Percentiles rank a stretch among this genome's conserved stretches.
Evolutionary conservation across 2,113 vertebrate genomes (phyloP).

Genomic region (Rissa tridactyla): DNA sequence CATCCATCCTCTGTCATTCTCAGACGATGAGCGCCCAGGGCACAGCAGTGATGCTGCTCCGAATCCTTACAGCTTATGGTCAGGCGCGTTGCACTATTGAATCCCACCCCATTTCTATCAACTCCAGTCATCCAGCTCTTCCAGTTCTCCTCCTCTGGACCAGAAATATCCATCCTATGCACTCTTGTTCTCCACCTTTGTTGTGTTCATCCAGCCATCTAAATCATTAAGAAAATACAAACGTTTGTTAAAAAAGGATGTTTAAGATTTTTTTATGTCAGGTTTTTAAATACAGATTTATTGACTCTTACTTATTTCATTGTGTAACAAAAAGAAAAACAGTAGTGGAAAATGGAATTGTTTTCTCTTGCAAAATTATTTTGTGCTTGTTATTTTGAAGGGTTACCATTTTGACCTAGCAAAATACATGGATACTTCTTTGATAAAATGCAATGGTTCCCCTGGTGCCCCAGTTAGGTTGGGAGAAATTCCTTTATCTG

Average conservation of each 20-base stretch:
- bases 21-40: neutral
- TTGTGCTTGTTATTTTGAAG: neutral
- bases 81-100: fast-evolving
- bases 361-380: neutral
- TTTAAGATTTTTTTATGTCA: neutral
- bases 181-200: neutral
- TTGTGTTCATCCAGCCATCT: neutral
- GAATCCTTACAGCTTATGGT: neutral
- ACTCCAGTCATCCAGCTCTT: neutral
- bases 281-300: neutral
- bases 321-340: neutral
- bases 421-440: neutral
- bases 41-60: neutral
- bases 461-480: neutral
- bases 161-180: neutral
- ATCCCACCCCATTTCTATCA: neutral
- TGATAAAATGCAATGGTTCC: neutral
- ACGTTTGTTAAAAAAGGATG: neutral
- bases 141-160: neutral
- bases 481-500: neutral
- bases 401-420: neutral
- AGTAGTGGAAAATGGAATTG: neutral
- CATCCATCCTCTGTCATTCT: neutral
- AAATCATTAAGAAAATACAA: neutral
- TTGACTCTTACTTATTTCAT: neutral